Evolutionary conservation across 2,113 vertebrate genomes (phyloP), one percentile per base, ranked within the genome.

Genomic region (Phrynocephalus versicolor): DNA sequence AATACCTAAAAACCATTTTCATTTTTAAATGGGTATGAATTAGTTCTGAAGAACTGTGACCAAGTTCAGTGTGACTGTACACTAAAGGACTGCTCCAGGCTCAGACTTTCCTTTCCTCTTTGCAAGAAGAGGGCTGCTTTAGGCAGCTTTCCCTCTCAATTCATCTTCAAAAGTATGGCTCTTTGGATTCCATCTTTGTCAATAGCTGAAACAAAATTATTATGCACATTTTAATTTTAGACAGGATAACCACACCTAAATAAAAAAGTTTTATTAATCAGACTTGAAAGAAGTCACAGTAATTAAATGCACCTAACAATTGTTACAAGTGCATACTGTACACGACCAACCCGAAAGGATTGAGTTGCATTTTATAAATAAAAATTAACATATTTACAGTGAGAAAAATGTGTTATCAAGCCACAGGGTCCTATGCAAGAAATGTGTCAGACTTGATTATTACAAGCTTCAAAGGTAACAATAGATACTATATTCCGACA

Each of bases 201-300:
- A 51, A 81, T 1, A 16, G 30, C 79, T 55, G 65, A 81, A 65
- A 12, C 35, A 39, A 35, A 77, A 0, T 9, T 82, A 16, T 7
- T 0, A 14, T 35, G n/a, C 15, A 27, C 5, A 35, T 87, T 72
- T 35, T 87, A 81, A 67, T 7, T 45, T 67, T 57, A 79, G 19
- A 89, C 87, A 57, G 88, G 77, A 94, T 62, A 30, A 88, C 69
- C 69, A 80, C 7, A 84, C 69, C 57, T 5, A 88, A 84, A 88
- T 95, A 93, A 95, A 92, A 95, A 94, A 97, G 85, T 97, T 99
- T 99, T 99, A 99, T 99, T 99, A 97, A 98, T 96, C 95, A 97
- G 99, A 99, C 98, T 99, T 99, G 96, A 98, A 98, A 98, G 97
- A 99, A 99, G 99, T 99, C 98, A 97, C 96, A 97, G 96, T 98